Conservation (phyloP, 2,888 invertebrate genomes). For the Julus scandinavius region DNA sequence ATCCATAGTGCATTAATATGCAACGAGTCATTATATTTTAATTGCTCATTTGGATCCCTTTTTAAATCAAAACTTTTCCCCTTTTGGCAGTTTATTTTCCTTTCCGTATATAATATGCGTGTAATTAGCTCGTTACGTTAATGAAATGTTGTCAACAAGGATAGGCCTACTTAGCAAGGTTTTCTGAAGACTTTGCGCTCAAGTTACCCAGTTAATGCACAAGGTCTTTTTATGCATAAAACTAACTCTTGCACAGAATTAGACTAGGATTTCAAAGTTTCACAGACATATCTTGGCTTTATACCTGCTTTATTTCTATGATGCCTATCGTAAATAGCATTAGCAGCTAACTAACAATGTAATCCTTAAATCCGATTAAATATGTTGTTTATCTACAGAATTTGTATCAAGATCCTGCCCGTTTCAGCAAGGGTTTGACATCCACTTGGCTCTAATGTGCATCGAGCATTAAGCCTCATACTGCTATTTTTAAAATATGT, state of each 20-base stretch:
- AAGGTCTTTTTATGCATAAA: background rate
- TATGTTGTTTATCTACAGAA: slow-evolving; percentile 40
- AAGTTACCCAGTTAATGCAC: background rate
- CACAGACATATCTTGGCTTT: background rate
- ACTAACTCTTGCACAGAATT: background rate
- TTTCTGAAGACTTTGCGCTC: background rate
- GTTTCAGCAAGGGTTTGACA: slow-evolving; percentile 6
- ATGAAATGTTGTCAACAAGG: slow-evolving; percentile 2
- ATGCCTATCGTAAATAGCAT: slow-evolving; percentile 35
- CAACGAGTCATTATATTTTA: slow-evolving; percentile 8
- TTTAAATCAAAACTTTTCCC: background rate
- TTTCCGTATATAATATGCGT: background rate
- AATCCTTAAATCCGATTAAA: slow-evolving; percentile 43
- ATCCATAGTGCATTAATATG: background rate
- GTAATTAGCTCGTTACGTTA: background rate
- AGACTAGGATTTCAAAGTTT: background rate
- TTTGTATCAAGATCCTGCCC: slow-evolving; percentile 17
- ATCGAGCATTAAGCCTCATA: background rate
- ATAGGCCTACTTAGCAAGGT: background rate
- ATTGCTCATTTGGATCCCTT: background rate
- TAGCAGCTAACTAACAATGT: slow-evolving; percentile 40
- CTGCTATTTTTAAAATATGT: background rate
- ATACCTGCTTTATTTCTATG: slow-evolving; percentile 30
- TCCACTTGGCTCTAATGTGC: slow-evolving; percentile 1
- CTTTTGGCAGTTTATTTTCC: slow-evolving; percentile 2